Base-by-base conservation (phyloP, 2,888 invertebrate genomes). In the Leucoma salicis region DNA sequence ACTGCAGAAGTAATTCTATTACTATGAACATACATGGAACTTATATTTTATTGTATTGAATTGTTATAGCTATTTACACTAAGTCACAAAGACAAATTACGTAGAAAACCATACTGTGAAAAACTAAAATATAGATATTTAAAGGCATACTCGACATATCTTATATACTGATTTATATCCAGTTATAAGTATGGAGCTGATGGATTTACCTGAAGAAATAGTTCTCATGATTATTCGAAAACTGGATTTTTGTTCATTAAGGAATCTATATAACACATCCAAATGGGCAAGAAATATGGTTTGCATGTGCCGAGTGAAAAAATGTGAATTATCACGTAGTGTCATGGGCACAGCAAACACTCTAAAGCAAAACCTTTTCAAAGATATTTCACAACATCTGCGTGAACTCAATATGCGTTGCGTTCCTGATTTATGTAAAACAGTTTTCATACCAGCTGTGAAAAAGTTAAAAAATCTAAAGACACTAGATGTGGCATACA, bases 171-270 rank as follows among this genome's bases (percentile, higher is more conserved):
- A n/a, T n/a, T n/a, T n/a, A n/a, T n/a, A n/a, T 6, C 16, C 40
- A 63, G 66, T 38, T 35, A 66, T 28, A 15, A 49, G 42, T 38
- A 67, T 70, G 63, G 43, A 31, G 24, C 41, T 75, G 8, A 44
- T 41, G 15, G 57, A 69, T 14, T 63, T 84, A n/a, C 85, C 85
- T 4, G 74, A 76, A 55, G 87, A 87, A 64, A 60, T 87, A 15
- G 52, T 85, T n/a, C 65, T 83, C 14, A 70, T 81, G 13, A 81
- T 87, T 13, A 49, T 79, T 7, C 72, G 64, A 49, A 40, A 68
- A 34, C 55, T 86, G 51, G 81, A 84, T 57, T 42, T 70, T 5
- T 57, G 51, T 40, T 68, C 81, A n/a, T 31, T 69, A 29, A 45
- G 50, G 18, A 74, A 58, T 52, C 49, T 86, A 40, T 78, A 74